Conservation (phyloP, 2,113 vertebrate species). For the Ceyx melanurus region DNA sequence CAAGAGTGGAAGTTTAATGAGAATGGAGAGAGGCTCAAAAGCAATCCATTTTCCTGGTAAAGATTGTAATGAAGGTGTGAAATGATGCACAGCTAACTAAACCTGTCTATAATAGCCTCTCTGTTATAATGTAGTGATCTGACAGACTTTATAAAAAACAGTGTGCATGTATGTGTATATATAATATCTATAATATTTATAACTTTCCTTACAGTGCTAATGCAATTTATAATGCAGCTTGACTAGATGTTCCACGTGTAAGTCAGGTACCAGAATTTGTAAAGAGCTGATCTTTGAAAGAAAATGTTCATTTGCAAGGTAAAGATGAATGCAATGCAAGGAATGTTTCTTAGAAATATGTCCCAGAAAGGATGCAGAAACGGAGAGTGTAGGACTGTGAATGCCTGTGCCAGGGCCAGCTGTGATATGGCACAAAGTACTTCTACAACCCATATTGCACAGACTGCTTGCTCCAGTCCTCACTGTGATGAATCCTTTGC, state of each 20-base stretch:
- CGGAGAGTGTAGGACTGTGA: not conserved
- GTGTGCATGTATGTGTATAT: not conserved
- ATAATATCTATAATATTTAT: not conserved
- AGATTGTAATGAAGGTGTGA: slow-evolving; percentile 61
- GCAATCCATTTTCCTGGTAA: slow-evolving; percentile 65
- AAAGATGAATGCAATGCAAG: not conserved
- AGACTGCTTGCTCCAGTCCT: not conserved
- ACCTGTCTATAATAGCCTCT: slow-evolving; percentile 38
- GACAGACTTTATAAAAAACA: slow-evolving; percentile 14
- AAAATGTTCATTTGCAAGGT: not conserved
- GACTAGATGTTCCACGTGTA: not conserved
- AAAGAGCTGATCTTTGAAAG: not conserved
- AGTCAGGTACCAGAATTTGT: not conserved
- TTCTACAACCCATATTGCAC: not conserved
- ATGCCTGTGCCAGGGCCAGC: not conserved
- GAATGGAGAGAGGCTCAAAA: slow-evolving; percentile 53
- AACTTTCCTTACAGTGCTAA: not conserved
- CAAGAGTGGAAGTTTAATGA: slow-evolving; percentile 69
- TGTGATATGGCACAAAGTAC: not conserved
- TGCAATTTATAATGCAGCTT: not conserved
- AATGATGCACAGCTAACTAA: slow-evolving; percentile 56
- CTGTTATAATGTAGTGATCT: slow-evolving; percentile 23
- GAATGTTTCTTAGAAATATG: rapidly evolving
- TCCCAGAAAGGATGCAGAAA: not conserved
- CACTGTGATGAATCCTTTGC: not conserved